These are phyloP conservation scores for Drosophila teissieri DNA, from an alignment of 1,140 invertebrate species.

Conservation along the genomic window DNA sequence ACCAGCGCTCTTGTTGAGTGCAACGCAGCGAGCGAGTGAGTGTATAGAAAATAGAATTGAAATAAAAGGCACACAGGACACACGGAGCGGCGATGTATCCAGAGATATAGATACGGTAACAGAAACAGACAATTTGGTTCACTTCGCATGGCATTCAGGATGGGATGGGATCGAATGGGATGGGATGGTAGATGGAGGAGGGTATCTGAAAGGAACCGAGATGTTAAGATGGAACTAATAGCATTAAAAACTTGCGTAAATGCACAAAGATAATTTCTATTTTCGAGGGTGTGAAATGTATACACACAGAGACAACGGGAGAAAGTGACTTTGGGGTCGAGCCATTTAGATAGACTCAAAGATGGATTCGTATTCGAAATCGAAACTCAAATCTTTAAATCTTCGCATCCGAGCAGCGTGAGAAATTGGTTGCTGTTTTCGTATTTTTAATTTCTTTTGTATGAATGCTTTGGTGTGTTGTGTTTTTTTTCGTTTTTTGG, in stretches of 20 bases:
- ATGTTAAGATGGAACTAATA: conserved; percentile 81
- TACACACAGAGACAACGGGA: conserved; percentile 56
- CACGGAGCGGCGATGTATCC: conserved; percentile 18
- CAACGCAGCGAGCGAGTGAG: conserved; percentile 42
- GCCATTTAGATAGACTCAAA: conserved; percentile 46
- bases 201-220: conserved; percentile 39
- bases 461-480: conserved; percentile 52
- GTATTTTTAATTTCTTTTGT: conserved; percentile 78
- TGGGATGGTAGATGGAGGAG: conserved; percentile 4
- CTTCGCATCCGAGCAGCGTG: conserved; percentile 56
- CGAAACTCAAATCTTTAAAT: conserved; percentile 29
- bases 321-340: conserved; percentile 76
- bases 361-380: conserved; percentile 23
- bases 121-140: conserved; percentile 72
- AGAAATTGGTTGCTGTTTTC: conserved; percentile 76
- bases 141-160: conserved; percentile 50
- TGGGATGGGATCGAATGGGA: conserved; percentile 4
- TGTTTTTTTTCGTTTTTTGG: background rate
- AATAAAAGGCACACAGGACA: conserved; percentile 69
- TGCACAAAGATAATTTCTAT: conserved; percentile 82
- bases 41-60: conserved; percentile 73
- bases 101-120: conserved; percentile 4
- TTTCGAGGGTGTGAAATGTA: conserved; percentile 81
- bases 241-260: conserved; percentile 83
- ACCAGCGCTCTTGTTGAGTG: conserved; percentile 66